Evolutionary conservation across 2,888 invertebrate species (phyloP).

Genomic region (Sinotaia quadrata): DNA sequence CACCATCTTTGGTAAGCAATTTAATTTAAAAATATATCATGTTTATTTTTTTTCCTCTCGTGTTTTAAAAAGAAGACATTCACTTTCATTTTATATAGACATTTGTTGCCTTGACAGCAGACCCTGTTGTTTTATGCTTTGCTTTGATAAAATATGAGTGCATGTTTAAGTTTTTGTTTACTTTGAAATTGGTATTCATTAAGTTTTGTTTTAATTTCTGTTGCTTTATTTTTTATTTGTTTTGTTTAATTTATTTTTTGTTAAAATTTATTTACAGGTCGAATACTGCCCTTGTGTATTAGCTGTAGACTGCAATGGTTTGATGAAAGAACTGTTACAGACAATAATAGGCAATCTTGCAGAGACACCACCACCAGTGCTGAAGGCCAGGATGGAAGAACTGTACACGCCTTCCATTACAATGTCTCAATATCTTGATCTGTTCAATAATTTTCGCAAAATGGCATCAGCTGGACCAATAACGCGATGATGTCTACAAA

Average conservation of each 20-base stretch:
- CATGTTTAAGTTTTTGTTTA: neutral
- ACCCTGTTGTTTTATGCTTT: no score
- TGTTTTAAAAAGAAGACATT: no score
- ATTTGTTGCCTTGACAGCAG: no score
- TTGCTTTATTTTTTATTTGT: neutral
- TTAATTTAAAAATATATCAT: no score
- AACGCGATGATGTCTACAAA: slow-evolving; percentile 27
- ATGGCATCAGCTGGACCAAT: slow-evolving; percentile 39
- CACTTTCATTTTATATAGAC: no score
- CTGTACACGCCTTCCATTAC: slow-evolving; percentile 92
- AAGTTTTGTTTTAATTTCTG: neutral
- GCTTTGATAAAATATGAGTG: neutral
- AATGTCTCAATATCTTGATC: slow-evolving; percentile 93
- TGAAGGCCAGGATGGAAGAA: slow-evolving; percentile 84
- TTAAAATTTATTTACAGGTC: neutral
- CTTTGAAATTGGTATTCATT: neutral
- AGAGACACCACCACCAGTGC: slow-evolving; percentile 77
- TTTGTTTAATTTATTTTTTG: neutral
- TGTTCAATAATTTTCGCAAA: slow-evolving; percentile 91
- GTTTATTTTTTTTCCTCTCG: no score
- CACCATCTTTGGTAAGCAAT: no score
- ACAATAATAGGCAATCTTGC: slow-evolving; percentile 88
- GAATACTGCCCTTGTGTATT: slow-evolving; percentile 72
- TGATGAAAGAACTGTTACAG: slow-evolving; percentile 91
- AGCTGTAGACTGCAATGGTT: slow-evolving; percentile 90